phyloP scores from a whole-genome alignment of 2,113 vertebrate genomes.

The Stegostoma tigrinum region DNA sequence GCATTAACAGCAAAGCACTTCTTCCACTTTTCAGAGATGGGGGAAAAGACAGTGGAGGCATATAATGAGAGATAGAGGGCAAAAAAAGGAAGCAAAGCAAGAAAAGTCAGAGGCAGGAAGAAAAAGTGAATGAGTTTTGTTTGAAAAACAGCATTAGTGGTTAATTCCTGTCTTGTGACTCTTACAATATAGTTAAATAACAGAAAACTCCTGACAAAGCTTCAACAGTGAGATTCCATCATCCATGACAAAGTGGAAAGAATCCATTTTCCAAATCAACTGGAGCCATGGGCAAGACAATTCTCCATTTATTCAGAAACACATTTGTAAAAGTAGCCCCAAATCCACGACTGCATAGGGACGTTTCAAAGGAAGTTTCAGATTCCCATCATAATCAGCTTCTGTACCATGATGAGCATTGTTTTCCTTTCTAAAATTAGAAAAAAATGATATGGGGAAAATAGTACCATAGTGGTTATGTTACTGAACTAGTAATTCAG shows the following conservation, averaged over 20 bases:
- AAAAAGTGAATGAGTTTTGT: background rate
- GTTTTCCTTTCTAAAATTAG: background rate
- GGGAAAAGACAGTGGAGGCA: background rate
- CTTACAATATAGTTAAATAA: background rate
- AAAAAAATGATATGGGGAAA: background rate
- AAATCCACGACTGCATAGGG: background rate
- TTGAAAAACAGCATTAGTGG: background rate
- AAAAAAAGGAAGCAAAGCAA: background rate
- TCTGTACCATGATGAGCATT: background rate
- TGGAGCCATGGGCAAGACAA: background rate
- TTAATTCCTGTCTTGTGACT: slow-evolving; percentile 11
- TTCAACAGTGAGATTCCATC: background rate
- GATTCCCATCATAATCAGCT: background rate
- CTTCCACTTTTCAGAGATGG: background rate
- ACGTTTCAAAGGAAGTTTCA: background rate
- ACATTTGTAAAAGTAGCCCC: background rate
- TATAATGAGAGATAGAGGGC: background rate
- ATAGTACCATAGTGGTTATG: background rate
- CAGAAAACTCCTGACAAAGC: background rate
- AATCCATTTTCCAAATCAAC: background rate
- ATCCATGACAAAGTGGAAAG: background rate
- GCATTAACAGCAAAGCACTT: background rate
- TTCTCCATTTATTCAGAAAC: background rate
- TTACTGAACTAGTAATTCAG: background rate
- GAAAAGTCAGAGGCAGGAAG: background rate